Percentiles rank a stretch among this genome's conserved stretches.
These are phyloP conservation scores for Scylla paramamosain DNA, from an alignment of 1,140 invertebrate genomes.

Conservation along the genomic window DNA sequence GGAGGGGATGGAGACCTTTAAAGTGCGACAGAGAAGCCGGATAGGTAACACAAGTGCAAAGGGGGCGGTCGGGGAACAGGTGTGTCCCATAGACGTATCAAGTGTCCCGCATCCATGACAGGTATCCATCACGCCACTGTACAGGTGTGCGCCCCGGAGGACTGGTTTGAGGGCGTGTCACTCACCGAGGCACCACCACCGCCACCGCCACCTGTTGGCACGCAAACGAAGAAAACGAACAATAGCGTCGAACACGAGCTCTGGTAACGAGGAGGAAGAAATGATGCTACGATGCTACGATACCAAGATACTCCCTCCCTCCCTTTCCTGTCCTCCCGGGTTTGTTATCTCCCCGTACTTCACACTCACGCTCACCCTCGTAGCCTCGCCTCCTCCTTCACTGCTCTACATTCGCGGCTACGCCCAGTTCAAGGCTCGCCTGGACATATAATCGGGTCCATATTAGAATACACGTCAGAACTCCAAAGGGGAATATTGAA, in stretches of 20 bases:
- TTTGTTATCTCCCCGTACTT: background rate
- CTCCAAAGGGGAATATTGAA: too few relatives aligned
- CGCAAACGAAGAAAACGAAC: background rate
- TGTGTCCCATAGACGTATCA: background rate
- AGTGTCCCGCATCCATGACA: background rate
- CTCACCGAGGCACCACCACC: too few relatives aligned
- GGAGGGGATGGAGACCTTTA: background rate
- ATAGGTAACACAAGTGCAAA: conserved; percentile 5
- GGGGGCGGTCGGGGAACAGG: background rate
- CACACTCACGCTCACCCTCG: background rate
- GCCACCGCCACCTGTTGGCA: too few relatives aligned
- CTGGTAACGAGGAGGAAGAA: background rate
- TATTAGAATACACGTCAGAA: too few relatives aligned
- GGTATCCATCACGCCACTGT: background rate
- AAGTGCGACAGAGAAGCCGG: background rate
- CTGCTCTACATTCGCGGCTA: too few relatives aligned
- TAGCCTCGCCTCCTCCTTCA: too few relatives aligned
- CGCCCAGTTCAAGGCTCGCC: too few relatives aligned
- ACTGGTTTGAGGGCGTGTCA: background rate
- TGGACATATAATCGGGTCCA: too few relatives aligned
- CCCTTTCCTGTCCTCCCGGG: background rate
- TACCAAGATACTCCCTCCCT: background rate
- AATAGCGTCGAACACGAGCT: background rate
- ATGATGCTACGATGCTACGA: too few relatives aligned
- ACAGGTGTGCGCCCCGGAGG: background rate